These are phyloP conservation scores for Ennomos fuscantarius DNA, from an alignment of 2,888 invertebrate species.

Conservation along the genomic window DNA sequence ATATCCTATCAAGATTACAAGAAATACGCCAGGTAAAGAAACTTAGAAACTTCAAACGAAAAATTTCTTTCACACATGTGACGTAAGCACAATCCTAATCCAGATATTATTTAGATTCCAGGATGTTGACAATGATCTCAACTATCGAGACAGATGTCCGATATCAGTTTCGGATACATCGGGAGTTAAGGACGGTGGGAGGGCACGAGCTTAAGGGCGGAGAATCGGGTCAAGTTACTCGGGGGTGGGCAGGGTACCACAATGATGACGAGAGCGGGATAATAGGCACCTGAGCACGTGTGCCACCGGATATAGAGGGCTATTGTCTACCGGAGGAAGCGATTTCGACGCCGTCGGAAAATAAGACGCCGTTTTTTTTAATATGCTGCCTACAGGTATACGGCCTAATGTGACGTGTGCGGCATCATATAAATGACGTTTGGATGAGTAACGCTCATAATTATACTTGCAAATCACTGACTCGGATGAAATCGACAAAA, in stretches of 20 bases:
- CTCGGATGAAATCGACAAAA: conserved; percentile 1
- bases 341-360: conserved; percentile 76
- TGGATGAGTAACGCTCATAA: conserved; percentile 21
- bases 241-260: conserved; percentile 64
- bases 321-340: conserved; percentile 82
- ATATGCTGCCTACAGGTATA: conserved; percentile 47
- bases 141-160: conserved; percentile 65
- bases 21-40: too few species aligned
- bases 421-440: conserved; percentile 35
- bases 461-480: conserved; percentile 14
- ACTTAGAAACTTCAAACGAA: too few species aligned
- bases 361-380: conserved; percentile 73
- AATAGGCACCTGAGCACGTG: conserved; percentile 85
- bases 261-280: conserved; percentile 66
- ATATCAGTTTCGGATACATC: conserved; percentile 57
- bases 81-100: conserved; percentile 11
- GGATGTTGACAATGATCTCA: conserved; percentile 60
- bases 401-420: conserved; percentile 48
- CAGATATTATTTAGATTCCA: conserved; percentile 32
- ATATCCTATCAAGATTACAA: too few species aligned
- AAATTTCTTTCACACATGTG: too few species aligned
- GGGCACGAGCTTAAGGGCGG: conserved; percentile 78
- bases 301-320: conserved; percentile 78
- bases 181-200: conserved; percentile 62
- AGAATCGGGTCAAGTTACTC: conserved; percentile 80